Evolutionary conservation across 2,888 invertebrate genomes (phyloP), one percentile per base, ranked within the genome.

Genomic region (Scaptomyza flava): DNA sequence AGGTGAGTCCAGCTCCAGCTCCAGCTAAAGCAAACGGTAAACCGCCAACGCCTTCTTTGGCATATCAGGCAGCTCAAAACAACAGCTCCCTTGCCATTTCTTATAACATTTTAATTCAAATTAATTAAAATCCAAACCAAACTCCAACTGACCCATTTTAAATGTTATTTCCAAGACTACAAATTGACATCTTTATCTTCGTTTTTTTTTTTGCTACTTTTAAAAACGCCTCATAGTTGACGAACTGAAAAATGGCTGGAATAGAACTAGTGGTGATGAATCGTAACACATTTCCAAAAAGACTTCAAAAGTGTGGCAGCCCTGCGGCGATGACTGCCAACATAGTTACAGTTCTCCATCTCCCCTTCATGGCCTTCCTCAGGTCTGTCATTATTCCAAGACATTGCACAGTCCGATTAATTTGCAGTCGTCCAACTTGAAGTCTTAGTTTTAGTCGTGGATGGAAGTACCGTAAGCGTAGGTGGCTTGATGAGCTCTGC

Each of bases 21-120:
- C 4, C 38, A 38, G 38, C 38, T 41, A 17, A 17, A 41, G 17
- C 63, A 47, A 87, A 87, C 85, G 82, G 82, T 87, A 82, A 84
- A 87, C 72, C 87, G 85, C 82, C 82, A 79, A 87, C 82, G 87
- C 82, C 87, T 87, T 82, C 76, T 81, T 73, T 51, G 72, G 81
- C 71, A 76, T 87, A 79, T 87, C 82, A 36, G 36, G 36, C 36
- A 73, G 48, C n/a, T 17, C 4, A 17, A 41, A 2, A 17, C 50
- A 27, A 45, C 46, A 59, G 66, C 63, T 72, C 67, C 67, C 66
- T 70, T 53, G 62, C 59, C 48, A 8, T 31, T 76, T 64, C 8
- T 3, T 62, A 38, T 47, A 81, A 82, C 82, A 73, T 87, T 87
- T 82, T 87, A 81, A 82, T 82, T 76, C 69, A 85, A 87, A 87